phyloP scores from a whole-genome alignment of 2,113 vertebrate genomes.

The Euleptes europaea region DNA sequence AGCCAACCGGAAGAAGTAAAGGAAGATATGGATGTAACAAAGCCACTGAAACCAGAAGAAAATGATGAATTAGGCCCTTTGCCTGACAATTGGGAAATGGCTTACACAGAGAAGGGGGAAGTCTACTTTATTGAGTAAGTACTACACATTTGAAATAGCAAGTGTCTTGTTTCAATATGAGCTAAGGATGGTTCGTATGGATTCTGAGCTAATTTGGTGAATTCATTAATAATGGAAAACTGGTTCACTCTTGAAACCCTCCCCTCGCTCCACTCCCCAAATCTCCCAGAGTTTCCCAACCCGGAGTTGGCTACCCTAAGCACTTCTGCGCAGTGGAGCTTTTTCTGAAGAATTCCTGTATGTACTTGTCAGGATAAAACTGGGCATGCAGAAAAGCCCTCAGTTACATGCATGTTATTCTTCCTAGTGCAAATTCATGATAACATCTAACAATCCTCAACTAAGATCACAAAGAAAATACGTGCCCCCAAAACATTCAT shows the following conservation, averaged over 20 bases:
- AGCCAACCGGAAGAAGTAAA: constrained; percentile 80
- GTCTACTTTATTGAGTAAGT: constrained; percentile 99
- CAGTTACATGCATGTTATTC: too few species aligned
- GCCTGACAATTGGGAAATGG: constrained; percentile 99
- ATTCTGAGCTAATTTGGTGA: constrained; percentile 7
- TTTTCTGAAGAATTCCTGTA: too few species aligned
- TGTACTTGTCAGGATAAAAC: too few species aligned
- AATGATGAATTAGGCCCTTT: constrained; percentile 88
- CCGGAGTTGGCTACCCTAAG: too few species aligned
- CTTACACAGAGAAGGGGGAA: constrained; percentile 98
- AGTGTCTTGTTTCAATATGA: neutral
- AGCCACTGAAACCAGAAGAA: constrained; percentile 84
- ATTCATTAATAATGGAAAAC: constrained; percentile 3
- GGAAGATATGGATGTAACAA: constrained; percentile 83
- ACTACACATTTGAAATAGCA: constrained; percentile 13
- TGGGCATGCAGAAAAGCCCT: too few species aligned
- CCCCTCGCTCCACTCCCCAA: too few species aligned
- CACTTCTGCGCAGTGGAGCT: constrained; percentile 34
- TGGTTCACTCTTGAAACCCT: neutral
- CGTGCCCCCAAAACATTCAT: too few species aligned
- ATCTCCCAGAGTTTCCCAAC: too few species aligned
- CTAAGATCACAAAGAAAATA: too few species aligned
- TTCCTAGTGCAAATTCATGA: too few species aligned
- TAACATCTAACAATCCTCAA: too few species aligned
- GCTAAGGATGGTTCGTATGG: neutral